Evolutionary conservation across 2,797 vertebrate genomes (phyloP).

Genomic region (Cyclopterus lumpus): DNA sequence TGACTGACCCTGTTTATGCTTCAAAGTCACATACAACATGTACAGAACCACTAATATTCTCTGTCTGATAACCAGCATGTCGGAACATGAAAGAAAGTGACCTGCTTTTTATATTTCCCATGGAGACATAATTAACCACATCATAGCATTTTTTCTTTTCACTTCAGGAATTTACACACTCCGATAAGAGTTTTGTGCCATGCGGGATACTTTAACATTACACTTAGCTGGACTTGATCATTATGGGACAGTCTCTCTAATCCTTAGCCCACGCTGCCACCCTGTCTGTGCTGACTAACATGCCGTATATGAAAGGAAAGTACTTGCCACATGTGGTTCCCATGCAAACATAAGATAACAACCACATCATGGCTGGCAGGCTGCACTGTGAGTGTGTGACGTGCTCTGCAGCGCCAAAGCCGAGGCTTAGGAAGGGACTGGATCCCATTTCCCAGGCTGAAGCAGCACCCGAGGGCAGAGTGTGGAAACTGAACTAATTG

Average conservation of each 20-base stretch:
- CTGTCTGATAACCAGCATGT: constrained; percentile 33
- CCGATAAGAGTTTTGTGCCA: constrained; percentile 1
- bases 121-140: constrained; percentile 41
- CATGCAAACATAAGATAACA: constrained; percentile 78
- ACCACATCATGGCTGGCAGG: constrained; percentile 74
- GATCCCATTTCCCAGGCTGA: constrained; percentile 90
- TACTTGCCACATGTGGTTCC: constrained; percentile 77
- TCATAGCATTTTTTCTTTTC: constrained; percentile 14
- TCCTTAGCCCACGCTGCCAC: constrained; percentile 37
- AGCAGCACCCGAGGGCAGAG: constrained; percentile 87
- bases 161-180: constrained; percentile 32
- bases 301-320: constrained; percentile 64
- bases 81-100: constrained; percentile 34
- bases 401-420: constrained; percentile 69
- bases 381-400: constrained; percentile 62
- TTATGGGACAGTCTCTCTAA: constrained; percentile 39
- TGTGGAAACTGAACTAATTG: constrained; percentile 93
- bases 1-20: constrained; percentile 42
- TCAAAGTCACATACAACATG: constrained; percentile 35
- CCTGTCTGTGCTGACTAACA: constrained; percentile 50
- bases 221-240: constrained; percentile 40
- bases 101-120: constrained; percentile 33
- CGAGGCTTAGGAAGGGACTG: constrained; percentile 80
- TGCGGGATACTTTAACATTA: constrained; percentile 31
- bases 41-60: constrained; percentile 21